phyloP scores from a whole-genome alignment of 2,113 vertebrate species.

The Puma concolor region DNA sequence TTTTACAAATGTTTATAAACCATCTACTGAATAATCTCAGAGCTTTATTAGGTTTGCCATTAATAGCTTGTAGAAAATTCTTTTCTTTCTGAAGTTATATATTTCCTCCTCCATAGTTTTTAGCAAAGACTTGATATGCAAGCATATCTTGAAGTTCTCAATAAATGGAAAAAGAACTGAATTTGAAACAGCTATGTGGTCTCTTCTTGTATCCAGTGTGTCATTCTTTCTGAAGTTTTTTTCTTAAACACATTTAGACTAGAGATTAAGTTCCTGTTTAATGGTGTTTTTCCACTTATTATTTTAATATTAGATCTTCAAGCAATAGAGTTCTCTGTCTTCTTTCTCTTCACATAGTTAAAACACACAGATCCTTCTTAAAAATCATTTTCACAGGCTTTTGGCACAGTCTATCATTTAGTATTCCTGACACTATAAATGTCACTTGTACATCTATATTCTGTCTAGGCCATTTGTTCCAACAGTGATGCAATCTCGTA shows the following conservation, averaged over 20 bases:
- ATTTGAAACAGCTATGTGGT: background rate
- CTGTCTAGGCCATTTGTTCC: background rate
- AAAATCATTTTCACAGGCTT: background rate
- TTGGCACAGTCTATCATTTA: background rate
- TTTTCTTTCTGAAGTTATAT: background rate
- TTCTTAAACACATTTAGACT: background rate
- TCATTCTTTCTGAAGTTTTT: background rate
- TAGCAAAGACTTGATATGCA: background rate
- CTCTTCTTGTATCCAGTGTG: background rate
- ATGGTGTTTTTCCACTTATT: background rate
- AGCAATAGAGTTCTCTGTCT: background rate
- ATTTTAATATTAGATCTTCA: background rate
- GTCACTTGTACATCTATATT: constrained; percentile 33
- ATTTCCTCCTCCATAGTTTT: background rate
- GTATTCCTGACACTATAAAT: constrained; percentile 34
- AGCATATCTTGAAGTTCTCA: background rate
- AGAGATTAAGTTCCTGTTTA: background rate
- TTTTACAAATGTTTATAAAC: background rate
- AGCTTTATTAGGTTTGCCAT: background rate
- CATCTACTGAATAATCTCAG: background rate
- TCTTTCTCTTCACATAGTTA: background rate
- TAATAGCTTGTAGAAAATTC: background rate
- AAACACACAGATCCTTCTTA: background rate
- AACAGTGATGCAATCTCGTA: background rate
- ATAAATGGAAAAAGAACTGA: background rate